Base-by-base conservation (phyloP, 2,888 invertebrate species). In the Ennomos fuscantarius region DNA sequence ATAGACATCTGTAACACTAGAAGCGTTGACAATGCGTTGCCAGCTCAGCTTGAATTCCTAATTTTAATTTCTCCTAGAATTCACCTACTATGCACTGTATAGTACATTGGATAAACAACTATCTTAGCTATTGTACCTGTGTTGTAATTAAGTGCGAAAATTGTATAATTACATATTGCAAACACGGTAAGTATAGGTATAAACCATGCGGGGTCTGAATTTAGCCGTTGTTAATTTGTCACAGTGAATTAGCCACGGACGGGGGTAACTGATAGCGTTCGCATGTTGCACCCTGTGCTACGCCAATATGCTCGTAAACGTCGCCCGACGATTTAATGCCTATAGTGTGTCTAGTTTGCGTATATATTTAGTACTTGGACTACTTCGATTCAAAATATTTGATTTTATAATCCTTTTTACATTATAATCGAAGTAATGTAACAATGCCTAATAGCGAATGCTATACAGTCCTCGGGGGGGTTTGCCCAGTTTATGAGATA, bases 191-290 rank as follows among this genome's bases (percentile, higher is more conserved):
- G 53, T 60, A n/a, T n/a, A 66, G 53, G 55, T 63, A 66, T 63
- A 64, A 63, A 52, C 63, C 57, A 58, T 39, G 41, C 46, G 78
- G 84, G 81, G 78, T 79, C 84, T 81, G 82, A 88, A 89, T 90
- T 89, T 87, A 87, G 86, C 81, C 81, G 84, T 84, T 87, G 89
- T 89, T 92, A 91, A 91, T 92, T 91, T 91, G 91, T 90, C 90
- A 91, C 89, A 84, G 87, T 89, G 90, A 91, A 91, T 92, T 91
- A 90, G 91, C 89, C 82, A 84, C 81, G 85, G 85, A 76, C 81
- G 82, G 85, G 79, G 86, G 87, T 89, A 89, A 89, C 84, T 86
- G 88, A 91, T 90, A 86, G 90, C 84, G 79, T 79, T 87, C 83
- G 87, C 89, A 88, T 88, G 89, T 89, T 87, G 91, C 90, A 87